These are phyloP conservation scores for Actinernus sp. DNA, from an alignment of 92 coral and sea anemone genomes.

Conservation along the genomic window DNA sequence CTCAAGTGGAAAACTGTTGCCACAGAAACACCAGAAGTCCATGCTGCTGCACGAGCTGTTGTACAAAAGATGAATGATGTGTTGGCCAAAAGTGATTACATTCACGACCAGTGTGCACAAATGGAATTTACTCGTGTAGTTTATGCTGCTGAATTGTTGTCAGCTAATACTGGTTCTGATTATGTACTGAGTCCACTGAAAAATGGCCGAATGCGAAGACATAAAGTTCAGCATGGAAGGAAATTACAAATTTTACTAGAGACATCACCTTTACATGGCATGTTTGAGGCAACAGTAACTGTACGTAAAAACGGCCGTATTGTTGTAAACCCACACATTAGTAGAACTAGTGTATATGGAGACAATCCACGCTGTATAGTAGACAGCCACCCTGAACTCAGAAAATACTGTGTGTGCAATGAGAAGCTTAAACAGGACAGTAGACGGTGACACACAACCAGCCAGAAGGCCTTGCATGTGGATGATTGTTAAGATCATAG, in stretches of 20 bases:
- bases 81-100: constrained; percentile 34
- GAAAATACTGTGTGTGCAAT: constrained; percentile 69
- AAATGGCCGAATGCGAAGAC: constrained; percentile 57
- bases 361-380: constrained; percentile 70
- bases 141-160: constrained; percentile 57
- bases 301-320: constrained; percentile 55
- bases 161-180: constrained; percentile 32
- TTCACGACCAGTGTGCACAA: constrained; percentile 48
- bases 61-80: constrained; percentile 67
- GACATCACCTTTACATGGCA: constrained; percentile 77
- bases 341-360: constrained; percentile 79
- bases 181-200: constrained; percentile 47
- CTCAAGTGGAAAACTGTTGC: constrained; percentile 61
- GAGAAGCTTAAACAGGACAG: constrained; percentile 38
- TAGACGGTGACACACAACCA: constrained; percentile 21
- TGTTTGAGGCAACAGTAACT: constrained; percentile 71
- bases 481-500: no score
- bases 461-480: no score
- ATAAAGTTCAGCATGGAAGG: constrained; percentile 52
- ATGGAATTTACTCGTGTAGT: constrained; percentile 59
- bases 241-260: constrained; percentile 63
- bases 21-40: constrained; percentile 27
- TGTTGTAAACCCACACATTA: constrained; percentile 71
- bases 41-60: constrained; percentile 59
- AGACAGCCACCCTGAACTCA: constrained; percentile 48